Base-by-base conservation (phyloP, 2,888 invertebrate species). In the Tetragonisca angustula region DNA sequence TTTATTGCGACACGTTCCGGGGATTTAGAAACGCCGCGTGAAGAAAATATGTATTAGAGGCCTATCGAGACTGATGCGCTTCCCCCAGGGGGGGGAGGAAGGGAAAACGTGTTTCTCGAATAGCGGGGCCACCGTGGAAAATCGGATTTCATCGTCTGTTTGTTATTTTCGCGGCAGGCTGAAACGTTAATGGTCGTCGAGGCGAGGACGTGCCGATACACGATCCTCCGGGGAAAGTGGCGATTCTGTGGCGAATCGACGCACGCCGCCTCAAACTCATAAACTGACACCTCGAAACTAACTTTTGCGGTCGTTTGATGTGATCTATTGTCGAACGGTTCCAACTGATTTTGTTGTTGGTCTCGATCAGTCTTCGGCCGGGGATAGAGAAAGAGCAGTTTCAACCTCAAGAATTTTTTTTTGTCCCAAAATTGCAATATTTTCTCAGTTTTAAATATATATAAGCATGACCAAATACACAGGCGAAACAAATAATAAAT, bases 91-190 rank as follows among this genome's bases (percentile, higher is more conserved):
- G 36, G 36, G 1, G 1, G 11, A 9, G 43, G 43, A 1, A 11
- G 43, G 69, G 67, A 61, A 80, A 80, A 80, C 71, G 74, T 68
- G 82, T 71, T 75, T 32, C 54, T 56, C 43, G 64, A 49, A 59
- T 61, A 50, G 13, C 56, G 19, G 9, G 43, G 78, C 36, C 27
- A 87, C 84, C 88, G 75, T 88, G 74, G 67, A 88, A 82, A 87
- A 88, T 88, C 61, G 68, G 56, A 84, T 87, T 88, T 82, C 62
- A 86, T 80, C 86, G 87, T 78, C 85, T 73, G 79, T 87, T 88
- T 83, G 85, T 84, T 83, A 79, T 83, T 83, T 79, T 76, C 83
- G 68, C 59, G 49, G 43, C 54, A 43, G 54, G 54, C 24, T 61
- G 81, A 71, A 74, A 82, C 74, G 77, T 77, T 82, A 78, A 84